Base-by-base conservation (phyloP, 2,888 invertebrate genomes). In the Boloria euphrosyne region DNA sequence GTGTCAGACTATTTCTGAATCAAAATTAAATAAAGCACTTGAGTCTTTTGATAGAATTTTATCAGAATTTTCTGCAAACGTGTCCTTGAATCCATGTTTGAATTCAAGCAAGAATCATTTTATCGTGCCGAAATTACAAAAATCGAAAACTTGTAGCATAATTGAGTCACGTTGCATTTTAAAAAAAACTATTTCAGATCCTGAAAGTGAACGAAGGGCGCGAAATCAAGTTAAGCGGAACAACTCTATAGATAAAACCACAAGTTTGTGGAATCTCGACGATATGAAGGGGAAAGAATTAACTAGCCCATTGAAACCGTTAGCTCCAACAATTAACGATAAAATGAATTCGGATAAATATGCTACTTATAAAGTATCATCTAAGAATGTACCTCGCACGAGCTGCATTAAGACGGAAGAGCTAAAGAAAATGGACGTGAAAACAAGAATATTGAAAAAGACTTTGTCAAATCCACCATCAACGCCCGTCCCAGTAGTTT, bases 121-220 rank as follows among this genome's bases (percentile, higher is more conserved):
- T 70, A 80, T 86, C 74, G 90, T 93, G 59, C 94, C 94, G 54
- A 94, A 93, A 82, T 82, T 95, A 73, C 93, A 95, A 76, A 95
- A 95, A 80, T 94, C 95, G 0, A 94, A 95, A 79, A 95, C 95
- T 73, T 95, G 95, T 80, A 94, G 94, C 77, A 95, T 95, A 67
- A 95, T 95, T 62, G 95, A 95, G 82, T 95, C 95, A 0, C 93
- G 94, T 69, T 95, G 95, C 79, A 94, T 95, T 73, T 82, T 94
- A 60, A 94, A 95, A 79, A 94, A 94, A 79, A 85, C 91, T 13
- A 88, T 89, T 75, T 93, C 93, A 4, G 89, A 91, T 75, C 87
- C 93, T 0, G 81, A 89, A 67, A 82, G 82, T 73, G 81, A 84
- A 69, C 79, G 75, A 70, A 85, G 82, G 76, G 73, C 78, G 59